phyloP scores from a whole-genome alignment of 2,888 invertebrate genomes.

The Lasius platythorax region DNA sequence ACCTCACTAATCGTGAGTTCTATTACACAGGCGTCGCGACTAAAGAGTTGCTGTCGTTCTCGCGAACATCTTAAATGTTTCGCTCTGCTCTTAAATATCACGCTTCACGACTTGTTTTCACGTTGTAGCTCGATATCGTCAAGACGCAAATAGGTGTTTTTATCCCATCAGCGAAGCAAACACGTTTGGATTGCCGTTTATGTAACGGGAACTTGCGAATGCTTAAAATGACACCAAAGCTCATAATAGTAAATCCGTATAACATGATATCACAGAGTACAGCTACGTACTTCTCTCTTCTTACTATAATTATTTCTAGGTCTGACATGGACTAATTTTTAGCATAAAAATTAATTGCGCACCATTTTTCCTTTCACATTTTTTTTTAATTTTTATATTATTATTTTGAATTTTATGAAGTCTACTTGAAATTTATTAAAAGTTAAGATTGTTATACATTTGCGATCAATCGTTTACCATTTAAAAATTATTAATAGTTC shows the following conservation, averaged over 20 bases:
- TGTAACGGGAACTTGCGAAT: neutral
- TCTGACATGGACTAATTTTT: neutral
- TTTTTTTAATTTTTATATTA: neutral
- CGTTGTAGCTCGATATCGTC: constrained; percentile 12
- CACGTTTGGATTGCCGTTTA: neutral
- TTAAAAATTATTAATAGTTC: constrained; percentile 5
- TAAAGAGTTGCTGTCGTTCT: constrained; percentile 61
- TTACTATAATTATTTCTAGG: neutral
- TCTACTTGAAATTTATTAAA: neutral
- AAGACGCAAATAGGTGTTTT: neutral
- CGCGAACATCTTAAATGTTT: constrained; percentile 54
- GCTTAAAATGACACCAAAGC: neutral
- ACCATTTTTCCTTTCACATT: neutral
- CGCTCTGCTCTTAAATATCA: constrained; percentile 57
- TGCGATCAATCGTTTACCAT: neutral
- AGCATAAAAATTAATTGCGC: neutral
- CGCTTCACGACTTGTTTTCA: constrained; percentile 38
- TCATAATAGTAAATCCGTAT: neutral
- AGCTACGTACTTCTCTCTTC: neutral
- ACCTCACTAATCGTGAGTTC: constrained; percentile 67
- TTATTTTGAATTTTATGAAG: neutral
- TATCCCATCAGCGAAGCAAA: neutral
- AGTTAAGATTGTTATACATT: neutral
- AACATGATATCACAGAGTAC: neutral
- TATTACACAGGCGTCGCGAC: constrained; percentile 59